Evolutionary conservation across 2,888 invertebrate genomes (phyloP).

Genomic region (Drosophila neonasuta): DNA sequence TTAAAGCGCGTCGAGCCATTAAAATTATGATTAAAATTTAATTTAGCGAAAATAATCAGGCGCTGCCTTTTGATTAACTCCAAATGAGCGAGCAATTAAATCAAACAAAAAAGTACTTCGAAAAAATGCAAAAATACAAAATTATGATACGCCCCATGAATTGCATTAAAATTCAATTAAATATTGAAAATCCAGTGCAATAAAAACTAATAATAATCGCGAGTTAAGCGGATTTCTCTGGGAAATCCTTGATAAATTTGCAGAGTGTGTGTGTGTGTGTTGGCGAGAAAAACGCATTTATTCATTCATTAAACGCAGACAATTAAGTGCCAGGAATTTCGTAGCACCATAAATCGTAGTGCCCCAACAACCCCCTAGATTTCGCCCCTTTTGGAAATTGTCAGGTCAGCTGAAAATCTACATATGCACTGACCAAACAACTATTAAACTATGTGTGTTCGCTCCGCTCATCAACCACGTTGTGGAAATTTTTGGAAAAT

Average conservation of each 20-base stretch:
- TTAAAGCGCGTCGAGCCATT: conserved; percentile 48
- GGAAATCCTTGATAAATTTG: conserved; percentile 39
- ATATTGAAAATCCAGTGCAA: conserved; percentile 50
- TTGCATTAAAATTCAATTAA: conserved; percentile 77
- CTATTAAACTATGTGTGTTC: conserved; percentile 69
- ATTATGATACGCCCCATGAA: conserved; percentile 58
- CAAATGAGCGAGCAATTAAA: conserved; percentile 40
- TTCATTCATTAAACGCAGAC: conserved; percentile 78
- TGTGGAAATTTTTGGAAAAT: conserved; percentile 59
- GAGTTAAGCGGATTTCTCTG: conserved; percentile 44
- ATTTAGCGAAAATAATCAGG: conserved; percentile 73
- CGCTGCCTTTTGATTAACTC: conserved; percentile 65
- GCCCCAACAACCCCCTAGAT: conserved; percentile 5
- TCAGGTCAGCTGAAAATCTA: conserved; percentile 76
- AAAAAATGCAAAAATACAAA: conserved; percentile 14
- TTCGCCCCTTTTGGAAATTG: conserved; percentile 45
- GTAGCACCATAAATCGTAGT: conserved; percentile 69
- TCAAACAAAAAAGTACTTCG: conserved; percentile 31
- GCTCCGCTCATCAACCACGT: conserved; percentile 38
- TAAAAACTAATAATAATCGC: conserved; percentile 75
- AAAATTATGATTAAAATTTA: conserved; percentile 75
- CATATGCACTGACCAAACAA: conserved; percentile 76
- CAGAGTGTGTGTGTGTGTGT: conserved; percentile 8
- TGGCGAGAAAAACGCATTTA: conserved; percentile 59
- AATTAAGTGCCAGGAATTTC: conserved; percentile 79